Evolutionary conservation across 2,888 invertebrate species (phyloP), one percentile per base, ranked within the genome.

Genomic region (Tipula unca): DNA sequence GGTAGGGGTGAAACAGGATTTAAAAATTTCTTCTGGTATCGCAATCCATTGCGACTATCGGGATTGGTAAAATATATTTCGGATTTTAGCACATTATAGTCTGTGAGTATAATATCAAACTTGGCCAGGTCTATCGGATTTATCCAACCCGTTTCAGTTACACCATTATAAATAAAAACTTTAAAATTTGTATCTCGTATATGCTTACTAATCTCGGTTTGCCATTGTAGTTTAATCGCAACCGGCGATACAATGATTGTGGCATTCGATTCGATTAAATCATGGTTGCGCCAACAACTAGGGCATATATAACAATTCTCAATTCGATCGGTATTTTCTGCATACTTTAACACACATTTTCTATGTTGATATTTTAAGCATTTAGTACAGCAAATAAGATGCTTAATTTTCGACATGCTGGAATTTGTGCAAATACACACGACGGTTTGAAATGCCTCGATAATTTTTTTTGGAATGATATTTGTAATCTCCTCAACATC

Each of bases 231-330:
- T 87, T 93, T 92, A 85, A 96, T 94, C 3, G 94, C 91, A 3
- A 89, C 88, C 1, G 96, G 96, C 1, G 95, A 93, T 1, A 96
- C 93, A 87, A 96, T 95, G 84, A 96, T 90, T 0, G 96, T 96
- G 0, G 94, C 93, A 25, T 92, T 91, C 0, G 94, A 93, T 85
- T 92, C 86, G 0, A 90, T 86, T 4, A 89, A 85, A 25, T 3
- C 35, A 84, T 86, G 86, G 5, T 5, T 86, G 84, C 90, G 89
- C 93, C 94, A 94, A 89, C 95, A 95, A 87, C 92, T 93, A 0
- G 95, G 94, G 88, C 95, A 95, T 39, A 91, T 89, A 88, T 94
- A 94, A 14, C 90, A 88, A 0, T 90, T 88, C 83, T 89, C 89
- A 1, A 89, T 1, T 89, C 88, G 29, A 89, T 88, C 87, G 91